Evolutionary conservation across 1,140 invertebrate genomes (phyloP).

Genomic region (Coptotermes formosanus): DNA sequence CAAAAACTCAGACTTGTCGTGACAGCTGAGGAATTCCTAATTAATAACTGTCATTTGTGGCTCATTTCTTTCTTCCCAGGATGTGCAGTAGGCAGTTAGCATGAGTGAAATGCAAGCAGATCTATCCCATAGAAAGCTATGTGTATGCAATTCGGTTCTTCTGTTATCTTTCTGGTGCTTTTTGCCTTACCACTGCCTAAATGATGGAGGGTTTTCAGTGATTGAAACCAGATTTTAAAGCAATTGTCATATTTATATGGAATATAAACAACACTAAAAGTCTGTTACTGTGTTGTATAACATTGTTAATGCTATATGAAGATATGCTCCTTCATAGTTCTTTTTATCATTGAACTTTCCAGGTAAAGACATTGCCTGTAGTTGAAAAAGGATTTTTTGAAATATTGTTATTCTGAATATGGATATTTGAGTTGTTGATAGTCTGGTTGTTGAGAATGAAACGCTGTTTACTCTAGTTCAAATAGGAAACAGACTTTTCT

Average conservation of each 20-base stretch:
- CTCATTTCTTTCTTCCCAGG: background rate
- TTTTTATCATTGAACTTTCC: background rate
- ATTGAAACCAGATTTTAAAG: constrained; percentile 1
- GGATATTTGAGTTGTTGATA: background rate
- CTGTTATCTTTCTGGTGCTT: constrained; percentile 25
- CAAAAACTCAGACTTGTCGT: background rate
- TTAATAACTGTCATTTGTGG: background rate
- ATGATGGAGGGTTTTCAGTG: background rate
- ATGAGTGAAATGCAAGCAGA: background rate
- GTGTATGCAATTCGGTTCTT: constrained; percentile 16
- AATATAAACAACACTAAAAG: background rate
- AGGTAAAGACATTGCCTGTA: background rate
- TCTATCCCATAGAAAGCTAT: background rate
- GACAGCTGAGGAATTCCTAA: background rate
- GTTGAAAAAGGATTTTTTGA: background rate
- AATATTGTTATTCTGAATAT: background rate
- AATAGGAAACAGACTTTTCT: background rate
- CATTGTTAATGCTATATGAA: background rate
- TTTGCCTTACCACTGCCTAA: constrained; percentile 25
- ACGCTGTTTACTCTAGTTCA: background rate
- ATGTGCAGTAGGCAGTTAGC: background rate
- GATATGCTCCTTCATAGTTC: background rate
- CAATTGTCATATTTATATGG: background rate
- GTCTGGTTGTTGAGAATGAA: background rate
- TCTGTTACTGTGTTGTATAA: background rate